Percentiles rank a stretch among this genome's conserved stretches.
These are phyloP conservation scores for Hylomyscus alleni DNA, from an alignment of 2,797 vertebrate species.

Conservation along the genomic window DNA sequence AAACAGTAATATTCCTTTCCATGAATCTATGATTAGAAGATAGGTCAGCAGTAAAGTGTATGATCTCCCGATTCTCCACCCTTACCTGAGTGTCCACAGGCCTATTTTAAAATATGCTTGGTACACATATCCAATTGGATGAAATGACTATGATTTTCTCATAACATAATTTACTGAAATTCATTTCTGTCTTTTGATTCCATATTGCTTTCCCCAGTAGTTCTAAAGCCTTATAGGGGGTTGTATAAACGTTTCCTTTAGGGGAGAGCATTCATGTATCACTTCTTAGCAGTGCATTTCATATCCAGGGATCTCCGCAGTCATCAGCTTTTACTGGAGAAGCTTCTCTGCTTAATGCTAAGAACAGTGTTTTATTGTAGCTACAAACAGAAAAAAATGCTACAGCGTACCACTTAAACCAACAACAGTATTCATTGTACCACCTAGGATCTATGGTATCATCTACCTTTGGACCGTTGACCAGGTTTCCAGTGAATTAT, in stretches of 20 bases:
- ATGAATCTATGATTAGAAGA: neutral
- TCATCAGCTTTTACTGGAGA: neutral
- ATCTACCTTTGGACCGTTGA: neutral
- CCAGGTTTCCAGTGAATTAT: neutral
- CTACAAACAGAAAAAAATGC: neutral
- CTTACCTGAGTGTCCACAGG: neutral
- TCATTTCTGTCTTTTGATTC: neutral
- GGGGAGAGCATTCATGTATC: neutral
- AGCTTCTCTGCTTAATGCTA: neutral
- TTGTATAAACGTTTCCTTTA: too few relatives aligned
- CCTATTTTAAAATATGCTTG: neutral
- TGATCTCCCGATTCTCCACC: neutral
- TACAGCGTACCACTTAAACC: neutral
- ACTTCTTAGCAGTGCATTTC: neutral
- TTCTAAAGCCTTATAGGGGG: neutral
- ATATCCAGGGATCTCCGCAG: neutral
- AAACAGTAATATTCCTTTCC: neutral
- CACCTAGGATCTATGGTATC: neutral
- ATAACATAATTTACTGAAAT: too few relatives aligned
- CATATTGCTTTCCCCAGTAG: neutral
- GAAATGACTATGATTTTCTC: neutral
- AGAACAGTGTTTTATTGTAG: neutral
- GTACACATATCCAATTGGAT: neutral
- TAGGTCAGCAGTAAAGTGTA: neutral
- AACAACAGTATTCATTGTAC: neutral